Evolutionary conservation across 2,888 invertebrate species (phyloP).

Genomic region (Ectemnius lituratus): DNA sequence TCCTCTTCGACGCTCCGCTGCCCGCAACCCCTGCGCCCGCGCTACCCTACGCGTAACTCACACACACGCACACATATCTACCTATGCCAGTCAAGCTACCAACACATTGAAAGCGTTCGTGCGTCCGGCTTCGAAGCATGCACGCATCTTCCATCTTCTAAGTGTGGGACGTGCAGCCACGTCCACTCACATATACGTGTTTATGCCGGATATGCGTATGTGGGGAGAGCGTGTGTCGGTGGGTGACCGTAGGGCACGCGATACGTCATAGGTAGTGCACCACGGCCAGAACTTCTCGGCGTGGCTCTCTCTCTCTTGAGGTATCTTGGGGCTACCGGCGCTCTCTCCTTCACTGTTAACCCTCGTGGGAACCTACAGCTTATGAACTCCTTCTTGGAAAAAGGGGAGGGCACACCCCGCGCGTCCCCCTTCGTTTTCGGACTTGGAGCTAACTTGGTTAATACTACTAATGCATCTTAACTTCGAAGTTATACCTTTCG

Average conservation of each 20-base stretch:
- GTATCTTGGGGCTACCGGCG: background rate
- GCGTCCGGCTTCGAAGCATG: constrained; percentile 45
- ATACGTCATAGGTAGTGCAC: constrained; percentile 59
- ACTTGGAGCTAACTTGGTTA: no score
- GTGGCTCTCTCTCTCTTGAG: constrained; percentile 23
- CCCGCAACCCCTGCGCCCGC: background rate
- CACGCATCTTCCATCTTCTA: constrained; percentile 16
- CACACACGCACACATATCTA: constrained; percentile 10
- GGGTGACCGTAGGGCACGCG: constrained; percentile 58
- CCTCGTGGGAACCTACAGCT: constrained; percentile 2
- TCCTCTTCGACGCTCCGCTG: constrained; percentile 11
- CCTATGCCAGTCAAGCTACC: background rate
- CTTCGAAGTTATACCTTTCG: no score
- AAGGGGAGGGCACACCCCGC: no score
- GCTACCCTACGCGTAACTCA: background rate
- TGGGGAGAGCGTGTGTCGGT: constrained; percentile 1
- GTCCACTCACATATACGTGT: background rate
- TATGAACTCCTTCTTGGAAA: background rate
- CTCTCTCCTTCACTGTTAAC: background rate
- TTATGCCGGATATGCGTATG: background rate
- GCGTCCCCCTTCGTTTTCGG: no score
- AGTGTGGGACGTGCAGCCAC: background rate
- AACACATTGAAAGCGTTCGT: constrained; percentile 8
- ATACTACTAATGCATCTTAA: no score
- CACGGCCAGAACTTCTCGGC: constrained; percentile 29